Conservation (phyloP, 2,797 vertebrate genomes). For the Buphagus erythrorhynchus region DNA sequence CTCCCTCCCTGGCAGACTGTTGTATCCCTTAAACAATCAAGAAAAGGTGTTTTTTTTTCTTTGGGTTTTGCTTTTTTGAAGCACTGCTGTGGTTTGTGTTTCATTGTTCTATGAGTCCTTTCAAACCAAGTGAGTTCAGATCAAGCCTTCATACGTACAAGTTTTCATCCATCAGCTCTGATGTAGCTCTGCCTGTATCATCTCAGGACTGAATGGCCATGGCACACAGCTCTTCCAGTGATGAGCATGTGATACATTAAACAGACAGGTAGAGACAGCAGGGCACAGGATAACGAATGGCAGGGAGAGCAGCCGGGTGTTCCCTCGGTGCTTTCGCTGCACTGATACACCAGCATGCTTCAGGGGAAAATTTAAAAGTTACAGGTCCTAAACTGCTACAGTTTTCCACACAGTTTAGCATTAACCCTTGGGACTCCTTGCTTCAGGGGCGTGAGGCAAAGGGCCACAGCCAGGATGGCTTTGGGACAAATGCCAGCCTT, state of each 20-base stretch:
- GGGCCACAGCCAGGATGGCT: background rate
- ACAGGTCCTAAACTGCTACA: background rate
- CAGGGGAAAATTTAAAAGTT: background rate
- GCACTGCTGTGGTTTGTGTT: background rate
- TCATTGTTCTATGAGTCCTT: background rate
- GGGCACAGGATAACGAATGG: background rate
- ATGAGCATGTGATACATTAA: background rate
- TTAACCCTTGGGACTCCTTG: background rate
- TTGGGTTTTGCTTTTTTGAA: background rate
- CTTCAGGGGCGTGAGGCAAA: background rate
- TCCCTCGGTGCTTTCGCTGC: background rate
- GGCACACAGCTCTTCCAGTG: background rate
- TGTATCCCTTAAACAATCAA: background rate
- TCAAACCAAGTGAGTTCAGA: background rate
- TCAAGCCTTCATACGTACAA: background rate
- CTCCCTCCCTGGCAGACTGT: background rate
- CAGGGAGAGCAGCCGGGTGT: background rate
- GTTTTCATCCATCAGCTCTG: background rate
- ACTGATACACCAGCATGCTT: background rate
- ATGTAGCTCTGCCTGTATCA: background rate
- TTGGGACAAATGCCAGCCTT: accelerated
- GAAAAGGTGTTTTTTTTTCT: background rate
- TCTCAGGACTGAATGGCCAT: background rate
- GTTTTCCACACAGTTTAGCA: background rate
- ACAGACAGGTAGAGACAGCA: background rate